Evolutionary conservation across 2,888 invertebrate genomes (phyloP), one percentile per base, ranked within the genome.

Genomic region (Coremacera marginata): DNA sequence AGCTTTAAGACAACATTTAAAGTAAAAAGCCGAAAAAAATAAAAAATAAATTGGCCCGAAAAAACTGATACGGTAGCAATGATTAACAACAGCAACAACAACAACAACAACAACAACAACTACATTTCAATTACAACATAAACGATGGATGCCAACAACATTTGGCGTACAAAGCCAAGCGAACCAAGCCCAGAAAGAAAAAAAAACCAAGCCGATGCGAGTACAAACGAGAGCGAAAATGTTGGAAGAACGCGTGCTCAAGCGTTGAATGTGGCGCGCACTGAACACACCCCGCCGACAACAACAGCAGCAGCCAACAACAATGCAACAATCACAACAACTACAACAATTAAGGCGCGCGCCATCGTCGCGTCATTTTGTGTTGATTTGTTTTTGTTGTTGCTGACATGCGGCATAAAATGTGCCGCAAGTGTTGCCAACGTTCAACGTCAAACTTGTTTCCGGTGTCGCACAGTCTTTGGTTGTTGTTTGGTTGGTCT

Each of bases 271-370:
- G 44, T 44, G 44, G 44, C 44, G 44, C 57, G 57, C 19, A 25
- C 57, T 60, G 57, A 60, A 60, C 57, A n/a, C 57, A 60, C 57
- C 57, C 57, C 57, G 25, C 57, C 22, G 57, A 22, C 57, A 22
- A 14, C 57, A 14, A 7, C 57, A 27, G 9, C 57, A 27, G 11
- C 16, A n/a, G 14, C 7, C 1, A 22, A 5, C 72, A 60, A 51
- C 22, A 60, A 75, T n/a, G n/a, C 73, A 73, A 62, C 60, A 72
- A 77, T 65, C 78, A 77, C 76, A 79, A 78, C 78, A 80, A 80
- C 78, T 76, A 80, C 71, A 55, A 22, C 75, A 76, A 62, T 55
- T 55, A 63, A 31, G 31, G 63, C 63, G 63, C 63, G 63, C 63
- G 63, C 63, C 44, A 44, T 11, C 55, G n/a, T 31, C n/a, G 63